Evolutionary conservation across 2,797 vertebrate genomes (phyloP).

Genomic region (Hylomyscus alleni): DNA sequence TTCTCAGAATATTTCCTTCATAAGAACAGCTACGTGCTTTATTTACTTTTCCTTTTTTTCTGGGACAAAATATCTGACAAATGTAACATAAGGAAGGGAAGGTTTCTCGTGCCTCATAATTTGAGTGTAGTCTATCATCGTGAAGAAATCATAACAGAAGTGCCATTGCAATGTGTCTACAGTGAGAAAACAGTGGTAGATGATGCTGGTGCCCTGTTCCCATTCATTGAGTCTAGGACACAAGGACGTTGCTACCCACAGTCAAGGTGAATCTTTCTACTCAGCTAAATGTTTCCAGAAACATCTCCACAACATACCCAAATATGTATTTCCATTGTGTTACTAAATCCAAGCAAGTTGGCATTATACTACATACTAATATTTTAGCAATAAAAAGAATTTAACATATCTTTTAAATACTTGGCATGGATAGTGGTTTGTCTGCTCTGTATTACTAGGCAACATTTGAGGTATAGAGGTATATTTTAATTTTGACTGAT

Average conservation of each 20-base stretch:
- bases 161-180: neutral
- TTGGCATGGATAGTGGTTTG: slow-evolving; percentile 39
- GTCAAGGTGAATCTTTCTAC: neutral
- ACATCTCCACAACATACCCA: neutral
- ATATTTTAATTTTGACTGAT: neutral
- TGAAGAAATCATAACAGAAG: neutral
- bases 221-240: neutral
- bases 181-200: neutral
- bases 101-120: neutral
- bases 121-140: no score
- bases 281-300: neutral
- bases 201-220: neutral
- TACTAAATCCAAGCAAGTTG: neutral
- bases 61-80: neutral
- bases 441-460: neutral
- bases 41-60: neutral
- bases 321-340: neutral
- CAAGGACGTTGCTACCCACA: neutral
- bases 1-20: neutral
- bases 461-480: neutral
- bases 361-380: neutral
- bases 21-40: neutral
- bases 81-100: neutral
- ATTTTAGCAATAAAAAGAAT: neutral
- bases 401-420: neutral